Evolutionary conservation across 1,140 invertebrate species (phyloP), one percentile per base, ranked within the genome.

Genomic region (Musca domestica): DNA sequence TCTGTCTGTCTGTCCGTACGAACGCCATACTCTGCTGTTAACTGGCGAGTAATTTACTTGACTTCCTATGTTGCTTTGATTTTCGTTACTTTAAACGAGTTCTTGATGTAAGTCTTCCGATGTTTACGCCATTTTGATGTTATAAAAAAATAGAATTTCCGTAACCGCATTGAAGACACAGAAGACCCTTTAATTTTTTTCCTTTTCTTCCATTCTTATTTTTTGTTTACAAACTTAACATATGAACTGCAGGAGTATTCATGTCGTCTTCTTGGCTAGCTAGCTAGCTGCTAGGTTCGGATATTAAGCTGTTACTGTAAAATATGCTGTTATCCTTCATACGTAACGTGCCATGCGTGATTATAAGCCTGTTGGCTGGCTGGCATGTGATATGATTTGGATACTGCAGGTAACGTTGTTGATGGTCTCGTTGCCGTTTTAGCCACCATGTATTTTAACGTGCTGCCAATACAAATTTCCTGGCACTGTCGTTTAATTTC

Each of bases 81-180:
- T 61, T 61, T 61, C 34, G 30, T 22, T 34, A 17, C 54, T 58
- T 30, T 30, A 41, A 41, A 41, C 10, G 34, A 14, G 54, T 12
- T 30, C 54, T 58, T 61, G 56, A 61, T 61, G 56, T 27, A 61
- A 61, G 56, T 61, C 56, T 61, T 64, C 41, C 63, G 48, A 20
- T 51, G 48, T 51, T 64, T 47, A 64, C 63, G 46, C 64, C 64
- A 65, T 65, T 65, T 30, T 65, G 64, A 65, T 65, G 64, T 65
- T 49, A 47, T 65, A 48, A 47, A 51, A 65, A n/a, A 51, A 65
- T 46, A 49, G 34, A 51, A 65, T 46, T 65, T 65, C 46, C 64
- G 64, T 61, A 61, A 61, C 56, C 56, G 56, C 56, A 61, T 61
- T 30, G 34, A 61, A 61, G 25, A 20, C 27, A 61, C 56, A 30